Base-by-base conservation (phyloP, 2,888 invertebrate species). In the Pseudococcus jackbeardsleyi region DNA sequence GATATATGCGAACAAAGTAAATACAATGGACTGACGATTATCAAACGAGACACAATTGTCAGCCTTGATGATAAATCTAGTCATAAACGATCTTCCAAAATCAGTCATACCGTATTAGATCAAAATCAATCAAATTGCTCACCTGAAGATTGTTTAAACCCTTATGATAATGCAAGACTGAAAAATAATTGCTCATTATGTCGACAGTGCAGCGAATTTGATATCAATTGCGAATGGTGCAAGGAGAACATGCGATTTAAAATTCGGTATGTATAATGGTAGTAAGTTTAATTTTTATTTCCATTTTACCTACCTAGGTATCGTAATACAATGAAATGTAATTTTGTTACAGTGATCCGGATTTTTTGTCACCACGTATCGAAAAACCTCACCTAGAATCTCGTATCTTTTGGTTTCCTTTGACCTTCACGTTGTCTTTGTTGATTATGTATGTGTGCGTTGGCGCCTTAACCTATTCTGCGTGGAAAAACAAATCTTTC, bases 401-500 rank as follows among this genome's bases (percentile, higher is more conserved):
- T 26, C 72, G 86, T 39, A 59, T 33, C 11, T 48, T 82, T 59
- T 88, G 82, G 77, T 88, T 79, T 59, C 79, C 88, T 17, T 17
- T 82, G 17, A 19, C 82, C 15, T 88, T 79, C 17, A 50, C 88
- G 42, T 33, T 88, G 9, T 82, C 79, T n/a, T 50, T 88, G 50
- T 42, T 88, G 39, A 46, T 64, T 19, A 48, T 82, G 84, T 68
- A 88, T 42, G 46, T 88, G 22, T 88, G 84, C 64, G n/a, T 84
- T 7, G 84, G 84, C 12, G 88, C 88, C 15, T 64, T 88, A 33
- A 72, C 64, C n/a, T 88, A 88, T 22, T 84, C 88, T n/a, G 46
- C 33, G 19, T 84, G 88, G 88, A 88, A 84, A 64, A 72, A 88
- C n/a, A 33, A 72, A 88, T 84, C 88, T 5, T 88, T 88, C 68